Evolutionary conservation across 53 echinoderm and acorn worm genomes (phyloP).

Genomic region (Echinarachnius parma): DNA sequence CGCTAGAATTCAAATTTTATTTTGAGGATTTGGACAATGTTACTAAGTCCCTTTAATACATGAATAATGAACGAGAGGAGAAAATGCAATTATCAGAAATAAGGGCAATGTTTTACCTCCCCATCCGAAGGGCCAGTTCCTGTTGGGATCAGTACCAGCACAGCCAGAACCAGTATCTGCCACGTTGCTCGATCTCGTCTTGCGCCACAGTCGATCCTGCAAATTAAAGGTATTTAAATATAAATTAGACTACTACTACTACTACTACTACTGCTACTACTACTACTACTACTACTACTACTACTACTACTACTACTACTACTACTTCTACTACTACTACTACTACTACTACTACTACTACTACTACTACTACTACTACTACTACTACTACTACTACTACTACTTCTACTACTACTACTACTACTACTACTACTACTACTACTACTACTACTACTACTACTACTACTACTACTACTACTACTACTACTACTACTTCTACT

Average conservation of each 20-base stretch:
- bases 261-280: too few species aligned
- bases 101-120: conserved; percentile 61
- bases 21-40: too few species aligned
- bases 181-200: conserved; percentile 54
- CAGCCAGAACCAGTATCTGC: conserved; percentile 30
- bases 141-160: conserved; percentile 70
- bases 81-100: too few species aligned
- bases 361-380: conserved; percentile 6
- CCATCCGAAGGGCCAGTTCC: conserved; percentile 81
- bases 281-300: too few species aligned
- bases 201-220: conserved; percentile 78
- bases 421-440: conserved; percentile 18
- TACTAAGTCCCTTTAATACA: too few species aligned
- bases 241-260: too few species aligned
- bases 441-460: conserved; percentile 16
- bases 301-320: conserved; percentile 7
- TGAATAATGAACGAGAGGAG: too few species aligned
- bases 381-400: conserved; percentile 8
- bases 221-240: too few species aligned
- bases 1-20: too few species aligned
- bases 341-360: conserved; percentile 10
- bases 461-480: conserved; percentile 18
- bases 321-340: conserved; percentile 2
- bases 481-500: conserved; percentile 13
- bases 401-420: conserved; percentile 7